phyloP scores from a whole-genome alignment of 2,113 vertebrate genomes.

The Chamaea fasciata region DNA sequence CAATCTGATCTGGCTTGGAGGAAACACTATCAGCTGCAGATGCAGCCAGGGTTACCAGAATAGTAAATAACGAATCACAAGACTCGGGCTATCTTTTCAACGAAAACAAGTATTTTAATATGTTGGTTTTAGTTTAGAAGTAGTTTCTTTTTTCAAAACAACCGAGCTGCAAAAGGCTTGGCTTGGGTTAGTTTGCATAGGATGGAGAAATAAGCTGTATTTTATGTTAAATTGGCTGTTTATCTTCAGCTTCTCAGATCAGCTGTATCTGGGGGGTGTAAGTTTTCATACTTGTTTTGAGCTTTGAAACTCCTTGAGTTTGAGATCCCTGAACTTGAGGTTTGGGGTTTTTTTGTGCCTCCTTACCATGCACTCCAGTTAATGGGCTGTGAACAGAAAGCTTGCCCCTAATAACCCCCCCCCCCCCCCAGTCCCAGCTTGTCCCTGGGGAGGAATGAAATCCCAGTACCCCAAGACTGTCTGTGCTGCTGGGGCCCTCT shows the following conservation, averaged over 20 bases:
- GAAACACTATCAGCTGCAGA: constrained; percentile 79
- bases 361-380: not conserved
- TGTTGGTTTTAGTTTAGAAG: constrained; percentile 46
- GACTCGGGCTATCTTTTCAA: constrained; percentile 63
- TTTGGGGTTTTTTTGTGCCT: not conserved
- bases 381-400: not conserved
- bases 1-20: constrained; percentile 68
- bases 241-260: not conserved
- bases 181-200: not conserved
- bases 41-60: constrained; percentile 82
- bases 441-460: not conserved
- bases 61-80: constrained; percentile 85
- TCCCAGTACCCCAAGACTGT: rapidly evolving
- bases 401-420: not conserved
- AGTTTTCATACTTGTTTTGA: not conserved
- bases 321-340: not conserved
- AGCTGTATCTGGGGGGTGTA: not conserved
- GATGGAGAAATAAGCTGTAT: not conserved
- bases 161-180: not conserved
- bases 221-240: not conserved
- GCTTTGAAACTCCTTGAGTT: not conserved
- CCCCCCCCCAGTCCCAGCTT: not conserved
- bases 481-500: not conserved
- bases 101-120: constrained; percentile 78
- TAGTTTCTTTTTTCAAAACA: constrained; percentile 5